Evolutionary conservation across 2,888 invertebrate genomes (phyloP).

Genomic region (Pyralis farinalis): DNA sequence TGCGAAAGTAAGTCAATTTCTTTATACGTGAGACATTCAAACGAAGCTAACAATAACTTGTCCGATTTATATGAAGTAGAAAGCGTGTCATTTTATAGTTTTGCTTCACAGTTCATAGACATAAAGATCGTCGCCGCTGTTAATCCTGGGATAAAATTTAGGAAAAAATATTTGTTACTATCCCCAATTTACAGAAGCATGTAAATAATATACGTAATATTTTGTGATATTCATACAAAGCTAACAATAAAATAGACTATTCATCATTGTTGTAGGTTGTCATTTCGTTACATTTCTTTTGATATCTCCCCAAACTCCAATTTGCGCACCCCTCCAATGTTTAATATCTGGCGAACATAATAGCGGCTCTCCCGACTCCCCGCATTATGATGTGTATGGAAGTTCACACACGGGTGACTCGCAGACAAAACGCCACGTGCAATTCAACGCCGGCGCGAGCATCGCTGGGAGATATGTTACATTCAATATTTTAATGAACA

Average conservation of each 20-base stretch:
- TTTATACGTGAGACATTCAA: too few relatives aligned
- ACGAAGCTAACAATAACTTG: too few relatives aligned
- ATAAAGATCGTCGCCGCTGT: too few relatives aligned
- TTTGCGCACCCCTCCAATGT: slow-evolving; percentile 24
- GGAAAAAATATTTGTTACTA: too few relatives aligned
- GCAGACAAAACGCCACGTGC: slow-evolving; percentile 10
- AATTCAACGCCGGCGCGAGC: neutral
- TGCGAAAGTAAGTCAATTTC: too few relatives aligned
- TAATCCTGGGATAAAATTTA: too few relatives aligned
- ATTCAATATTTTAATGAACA: neutral
- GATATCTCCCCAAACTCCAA: slow-evolving; percentile 27
- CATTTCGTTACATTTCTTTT: slow-evolving; percentile 26
- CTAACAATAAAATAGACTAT: neutral
- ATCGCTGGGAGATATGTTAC: too few relatives aligned
- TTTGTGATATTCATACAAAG: neutral
- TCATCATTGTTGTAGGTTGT: neutral
- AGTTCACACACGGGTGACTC: slow-evolving; percentile 16
- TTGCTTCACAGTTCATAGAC: too few relatives aligned
- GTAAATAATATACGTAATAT: neutral
- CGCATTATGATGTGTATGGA: slow-evolving; percentile 12
- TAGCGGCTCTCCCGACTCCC: slow-evolving; percentile 11
- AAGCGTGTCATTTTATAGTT: too few relatives aligned
- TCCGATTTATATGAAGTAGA: too few relatives aligned
- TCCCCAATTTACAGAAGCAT: too few relatives aligned
- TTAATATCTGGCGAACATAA: slow-evolving; percentile 20